A percentile compares a stretch with the other conserved stretches of the same genome.
These are phyloP conservation scores for Coreius guichenoti DNA, from an alignment of 2,797 vertebrate species.

Conservation along the genomic window DNA sequence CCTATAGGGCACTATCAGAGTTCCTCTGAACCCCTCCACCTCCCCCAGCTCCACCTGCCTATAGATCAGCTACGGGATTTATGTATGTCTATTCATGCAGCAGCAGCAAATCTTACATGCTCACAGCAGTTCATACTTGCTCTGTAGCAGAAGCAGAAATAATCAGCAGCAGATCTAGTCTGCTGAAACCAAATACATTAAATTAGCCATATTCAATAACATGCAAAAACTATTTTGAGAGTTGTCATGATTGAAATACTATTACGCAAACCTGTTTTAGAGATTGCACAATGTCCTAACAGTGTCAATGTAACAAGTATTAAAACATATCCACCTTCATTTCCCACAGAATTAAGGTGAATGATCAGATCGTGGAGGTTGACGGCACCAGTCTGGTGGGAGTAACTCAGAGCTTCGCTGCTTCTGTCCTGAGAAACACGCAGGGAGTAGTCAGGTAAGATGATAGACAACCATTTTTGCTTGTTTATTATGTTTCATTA, in stretches of 20 bases:
- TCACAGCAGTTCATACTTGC: too few relatives aligned
- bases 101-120: too few relatives aligned
- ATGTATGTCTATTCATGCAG: too few relatives aligned
- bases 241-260: background rate
- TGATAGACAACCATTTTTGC: background rate
- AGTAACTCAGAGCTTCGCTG: constrained; percentile 97
- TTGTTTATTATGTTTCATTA: background rate
- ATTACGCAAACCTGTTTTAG: background rate
- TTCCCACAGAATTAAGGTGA: constrained; percentile 90
- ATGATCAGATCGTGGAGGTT: constrained; percentile 98
- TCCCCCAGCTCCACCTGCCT: background rate
- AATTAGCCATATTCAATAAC: background rate
- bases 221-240: background rate
- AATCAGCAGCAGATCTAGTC: too few relatives aligned
- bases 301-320: background rate
- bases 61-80: background rate
- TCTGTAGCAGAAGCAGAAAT: too few relatives aligned
- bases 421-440: constrained; percentile 96
- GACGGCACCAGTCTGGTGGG: constrained; percentile 97
- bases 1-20: too few relatives aligned
- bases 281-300: background rate
- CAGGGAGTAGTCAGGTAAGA: constrained; percentile 94
- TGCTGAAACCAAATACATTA: background rate
- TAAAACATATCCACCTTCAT: constrained; percentile 18
- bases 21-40: background rate